Conservation (phyloP, 2,113 vertebrate genomes). For the Chrysochloris asiatica region DNA sequence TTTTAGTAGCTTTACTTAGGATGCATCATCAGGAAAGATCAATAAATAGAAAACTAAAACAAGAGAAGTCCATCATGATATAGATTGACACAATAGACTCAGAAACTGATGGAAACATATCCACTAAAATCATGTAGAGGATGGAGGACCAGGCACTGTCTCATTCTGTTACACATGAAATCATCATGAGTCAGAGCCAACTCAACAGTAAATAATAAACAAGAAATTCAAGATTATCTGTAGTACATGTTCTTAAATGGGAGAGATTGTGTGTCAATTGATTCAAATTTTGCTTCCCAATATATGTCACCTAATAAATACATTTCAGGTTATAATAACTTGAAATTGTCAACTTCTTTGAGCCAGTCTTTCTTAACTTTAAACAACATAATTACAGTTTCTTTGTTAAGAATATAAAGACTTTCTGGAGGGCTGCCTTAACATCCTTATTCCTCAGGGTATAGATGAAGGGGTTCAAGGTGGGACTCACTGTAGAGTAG, state of each 20-base stretch:
- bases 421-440: neutral
- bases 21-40: no score
- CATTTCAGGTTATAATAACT: neutral
- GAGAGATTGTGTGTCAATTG: neutral
- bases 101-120: no score
- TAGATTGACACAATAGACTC: no score
- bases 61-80: no score
- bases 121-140: no score
- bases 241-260: neutral
- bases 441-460: constrained; percentile 39
- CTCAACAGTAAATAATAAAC: neutral
- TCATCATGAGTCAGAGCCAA: neutral
- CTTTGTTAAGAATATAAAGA: neutral
- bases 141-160: no score
- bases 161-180: no score
- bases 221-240: neutral
- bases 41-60: no score
- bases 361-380: neutral
- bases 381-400: neutral
- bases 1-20: no score
- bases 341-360: neutral
- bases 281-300: neutral
- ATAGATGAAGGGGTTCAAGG: constrained; percentile 68
- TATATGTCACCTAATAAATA: neutral
- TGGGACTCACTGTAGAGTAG: constrained; percentile 60